Conservation (phyloP, 2,888 invertebrate species). For the Theodoxus fluviatilis region DNA sequence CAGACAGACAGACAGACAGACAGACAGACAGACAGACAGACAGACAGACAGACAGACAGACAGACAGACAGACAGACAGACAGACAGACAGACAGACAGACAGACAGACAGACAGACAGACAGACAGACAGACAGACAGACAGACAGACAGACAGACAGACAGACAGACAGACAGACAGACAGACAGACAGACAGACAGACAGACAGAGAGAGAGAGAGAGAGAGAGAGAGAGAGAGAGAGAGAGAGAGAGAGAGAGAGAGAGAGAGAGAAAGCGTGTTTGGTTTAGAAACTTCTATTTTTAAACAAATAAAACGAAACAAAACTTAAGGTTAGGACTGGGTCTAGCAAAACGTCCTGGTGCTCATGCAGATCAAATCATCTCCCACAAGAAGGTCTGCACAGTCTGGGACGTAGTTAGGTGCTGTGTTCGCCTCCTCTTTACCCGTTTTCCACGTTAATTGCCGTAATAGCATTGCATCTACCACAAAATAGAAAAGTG, state of each 20-base stretch:
- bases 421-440: no score
- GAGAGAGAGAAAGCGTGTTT: conserved; percentile 21
- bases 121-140: background rate
- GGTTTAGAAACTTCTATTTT: no score
- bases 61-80: background rate
- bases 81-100: background rate
- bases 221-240: conserved; percentile 27
- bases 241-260: conserved; percentile 22
- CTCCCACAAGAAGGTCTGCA: no score
- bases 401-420: no score
- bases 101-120: background rate
- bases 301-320: no score
- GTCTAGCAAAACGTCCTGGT: no score
- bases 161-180: conserved; percentile 14
- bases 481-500: no score
- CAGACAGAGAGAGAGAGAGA: conserved; percentile 26
- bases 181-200: background rate
- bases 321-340: no score
- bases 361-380: no score
- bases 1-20: background rate
- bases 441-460: no score
- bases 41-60: background rate
- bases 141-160: background rate
- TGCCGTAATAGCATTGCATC: no score
- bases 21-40: background rate